Evolutionary conservation across 2,113 vertebrate genomes (phyloP).

Genomic region (Empidonax traillii): DNA sequence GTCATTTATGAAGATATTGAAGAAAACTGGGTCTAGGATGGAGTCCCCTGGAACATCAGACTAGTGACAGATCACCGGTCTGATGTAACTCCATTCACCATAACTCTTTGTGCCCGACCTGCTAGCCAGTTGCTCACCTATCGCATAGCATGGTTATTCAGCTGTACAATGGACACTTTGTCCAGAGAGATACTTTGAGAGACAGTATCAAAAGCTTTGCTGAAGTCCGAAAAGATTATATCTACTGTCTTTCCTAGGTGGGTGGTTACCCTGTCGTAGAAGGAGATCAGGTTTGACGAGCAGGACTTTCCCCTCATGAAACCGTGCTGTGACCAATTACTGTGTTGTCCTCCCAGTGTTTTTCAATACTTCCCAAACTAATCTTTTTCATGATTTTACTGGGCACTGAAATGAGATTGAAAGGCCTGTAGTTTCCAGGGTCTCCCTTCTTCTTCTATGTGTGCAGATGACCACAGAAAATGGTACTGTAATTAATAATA

Average conservation of each 20-base stretch:
- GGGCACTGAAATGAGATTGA: neutral
- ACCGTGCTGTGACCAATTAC: neutral
- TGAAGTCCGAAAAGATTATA: neutral
- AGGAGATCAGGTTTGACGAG: neutral
- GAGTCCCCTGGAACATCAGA: neutral
- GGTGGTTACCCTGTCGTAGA: neutral
- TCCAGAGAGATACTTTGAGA: neutral
- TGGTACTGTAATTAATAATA: neutral
- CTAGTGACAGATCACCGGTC: neutral
- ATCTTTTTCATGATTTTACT: neutral
- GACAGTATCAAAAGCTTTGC: accelerated
- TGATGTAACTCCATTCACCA: accelerated
- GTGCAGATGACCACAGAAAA: neutral
- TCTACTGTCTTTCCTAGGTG: neutral
- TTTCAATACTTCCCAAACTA: neutral
- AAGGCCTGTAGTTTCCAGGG: neutral
- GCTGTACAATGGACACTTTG: neutral
- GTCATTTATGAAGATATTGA: accelerated
- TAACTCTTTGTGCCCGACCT: neutral
- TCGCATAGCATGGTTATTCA: neutral
- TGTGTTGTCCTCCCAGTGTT: neutral
- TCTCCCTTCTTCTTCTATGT: neutral
- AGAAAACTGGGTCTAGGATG: neutral
- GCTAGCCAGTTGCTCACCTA: neutral
- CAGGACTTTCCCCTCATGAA: neutral